These are phyloP conservation scores for Mayetiola destructor DNA, from an alignment of 2,888 invertebrate species.

Conservation along the genomic window DNA sequence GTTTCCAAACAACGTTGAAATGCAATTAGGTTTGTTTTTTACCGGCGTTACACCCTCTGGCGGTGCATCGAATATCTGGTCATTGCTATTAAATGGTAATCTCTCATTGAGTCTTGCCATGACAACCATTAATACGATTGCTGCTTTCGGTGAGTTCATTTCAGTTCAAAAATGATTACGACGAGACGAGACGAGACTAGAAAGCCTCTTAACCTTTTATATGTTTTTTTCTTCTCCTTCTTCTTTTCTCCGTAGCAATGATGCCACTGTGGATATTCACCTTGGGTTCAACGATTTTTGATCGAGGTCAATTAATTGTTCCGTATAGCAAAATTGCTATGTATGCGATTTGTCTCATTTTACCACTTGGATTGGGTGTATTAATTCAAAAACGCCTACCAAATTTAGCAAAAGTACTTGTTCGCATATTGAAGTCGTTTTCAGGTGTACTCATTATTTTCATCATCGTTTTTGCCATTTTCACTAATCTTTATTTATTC, in stretches of 20 bases:
- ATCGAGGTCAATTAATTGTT: conserved; percentile 52
- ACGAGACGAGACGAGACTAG: conserved; percentile 10
- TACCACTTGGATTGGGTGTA: conserved; percentile 56
- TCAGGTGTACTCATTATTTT: conserved; percentile 64
- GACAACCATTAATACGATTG: conserved; percentile 81
- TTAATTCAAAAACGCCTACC: conserved; percentile 54
- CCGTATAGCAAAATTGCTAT: conserved; percentile 64
- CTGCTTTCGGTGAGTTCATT: conserved; percentile 52
- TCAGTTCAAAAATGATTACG: background rate
- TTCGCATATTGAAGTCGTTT: conserved; percentile 70
- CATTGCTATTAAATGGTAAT: conserved; percentile 80
- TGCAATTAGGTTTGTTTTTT: conserved; percentile 78
- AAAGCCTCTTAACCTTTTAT: background rate
- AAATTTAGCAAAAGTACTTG: conserved; percentile 51
- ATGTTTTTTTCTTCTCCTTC: conserved; percentile 29
- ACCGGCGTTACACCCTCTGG: conserved; percentile 86
- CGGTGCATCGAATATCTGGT: conserved; percentile 94
- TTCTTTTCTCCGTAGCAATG: conserved; percentile 37
- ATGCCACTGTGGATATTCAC: conserved; percentile 89
- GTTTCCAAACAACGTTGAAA: conserved; percentile 50
- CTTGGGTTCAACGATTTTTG: conserved; percentile 61
- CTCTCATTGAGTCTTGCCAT: conserved; percentile 86
- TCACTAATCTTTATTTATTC: conserved; percentile 82
- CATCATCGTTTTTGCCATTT: conserved; percentile 72
- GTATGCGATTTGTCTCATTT: conserved; percentile 58